phyloP scores from a whole-genome alignment of 2,113 vertebrate genomes.

The Todiramphus saurophagus region DNA sequence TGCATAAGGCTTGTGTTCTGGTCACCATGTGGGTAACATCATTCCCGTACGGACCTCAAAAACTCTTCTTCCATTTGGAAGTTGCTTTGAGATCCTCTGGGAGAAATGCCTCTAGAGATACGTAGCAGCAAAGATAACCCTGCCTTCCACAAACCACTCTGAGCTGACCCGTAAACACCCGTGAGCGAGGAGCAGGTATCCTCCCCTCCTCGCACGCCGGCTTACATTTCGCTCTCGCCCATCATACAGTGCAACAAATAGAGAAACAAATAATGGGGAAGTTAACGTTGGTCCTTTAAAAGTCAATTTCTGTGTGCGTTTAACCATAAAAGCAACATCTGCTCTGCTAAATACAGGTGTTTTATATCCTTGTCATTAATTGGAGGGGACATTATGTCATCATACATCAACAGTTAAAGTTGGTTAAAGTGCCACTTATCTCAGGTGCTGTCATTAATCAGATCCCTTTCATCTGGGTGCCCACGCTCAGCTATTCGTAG shows the following conservation, averaged over 20 bases:
- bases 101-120: not conserved
- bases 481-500: not conserved
- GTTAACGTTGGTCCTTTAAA: slow-evolving; percentile 69
- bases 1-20: not conserved
- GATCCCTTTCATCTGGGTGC: slow-evolving; percentile 62
- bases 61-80: accelerated
- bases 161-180: not conserved
- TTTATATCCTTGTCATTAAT: slow-evolving; percentile 82
- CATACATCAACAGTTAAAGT: slow-evolving; percentile 77
- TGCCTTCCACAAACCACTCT: not conserved
- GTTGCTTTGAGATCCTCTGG: not conserved
- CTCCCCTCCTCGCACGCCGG: not conserved
- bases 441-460: slow-evolving; percentile 75
- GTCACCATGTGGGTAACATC: not conserved
- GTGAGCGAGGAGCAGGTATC: not conserved
- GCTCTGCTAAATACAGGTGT: slow-evolving; percentile 77
- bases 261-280: slow-evolving; percentile 71
- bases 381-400: slow-evolving; percentile 82
- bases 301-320: slow-evolving; percentile 72
- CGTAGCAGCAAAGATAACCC: not conserved
- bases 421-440: slow-evolving; percentile 77
- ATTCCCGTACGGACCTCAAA: accelerated
- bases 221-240: slow-evolving; percentile 10
- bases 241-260: slow-evolving; percentile 52
- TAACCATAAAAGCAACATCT: slow-evolving; percentile 76